phyloP scores from a whole-genome alignment of 2,113 vertebrate genomes.

The Empidonax alnorum region DNA sequence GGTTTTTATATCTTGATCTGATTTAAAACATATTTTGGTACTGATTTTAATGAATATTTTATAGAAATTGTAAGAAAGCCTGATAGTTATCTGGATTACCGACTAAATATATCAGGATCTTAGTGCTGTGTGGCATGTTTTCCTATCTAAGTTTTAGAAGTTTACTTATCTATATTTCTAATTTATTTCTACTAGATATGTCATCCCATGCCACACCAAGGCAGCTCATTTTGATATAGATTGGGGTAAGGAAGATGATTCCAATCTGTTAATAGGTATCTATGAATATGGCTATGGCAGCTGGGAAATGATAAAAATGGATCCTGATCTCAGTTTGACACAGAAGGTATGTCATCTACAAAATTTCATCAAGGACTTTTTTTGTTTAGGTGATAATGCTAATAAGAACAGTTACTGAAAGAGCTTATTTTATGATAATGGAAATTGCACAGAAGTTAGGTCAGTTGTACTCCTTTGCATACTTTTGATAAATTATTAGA shows the following conservation, averaged over 20 bases:
- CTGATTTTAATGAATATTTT: conserved; percentile 6
- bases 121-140: background rate
- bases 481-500: background rate
- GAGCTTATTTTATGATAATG: background rate
- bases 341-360: conserved; percentile 85
- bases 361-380: background rate
- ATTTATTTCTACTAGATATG: conserved; percentile 80
- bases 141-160: background rate
- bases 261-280: conserved; percentile 95
- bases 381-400: background rate
- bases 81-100: background rate
- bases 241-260: conserved; percentile 97
- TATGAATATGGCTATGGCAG: conserved; percentile 99
- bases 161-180: background rate
- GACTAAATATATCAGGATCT: background rate
- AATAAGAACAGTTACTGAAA: background rate
- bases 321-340: conserved; percentile 97
- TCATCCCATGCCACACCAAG: conserved; percentile 93
- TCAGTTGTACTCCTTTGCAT: background rate
- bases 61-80: conserved; percentile 9
- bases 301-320: conserved; percentile 99
- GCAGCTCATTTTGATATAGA: conserved; percentile 98
- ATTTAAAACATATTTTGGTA: background rate
- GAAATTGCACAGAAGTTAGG: background rate
- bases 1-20: background rate